A percentile compares a stretch with the other conserved stretches of the same genome.
Conservation (phyloP, 2,888 invertebrate genomes). For the Terebella lapidaria region DNA sequence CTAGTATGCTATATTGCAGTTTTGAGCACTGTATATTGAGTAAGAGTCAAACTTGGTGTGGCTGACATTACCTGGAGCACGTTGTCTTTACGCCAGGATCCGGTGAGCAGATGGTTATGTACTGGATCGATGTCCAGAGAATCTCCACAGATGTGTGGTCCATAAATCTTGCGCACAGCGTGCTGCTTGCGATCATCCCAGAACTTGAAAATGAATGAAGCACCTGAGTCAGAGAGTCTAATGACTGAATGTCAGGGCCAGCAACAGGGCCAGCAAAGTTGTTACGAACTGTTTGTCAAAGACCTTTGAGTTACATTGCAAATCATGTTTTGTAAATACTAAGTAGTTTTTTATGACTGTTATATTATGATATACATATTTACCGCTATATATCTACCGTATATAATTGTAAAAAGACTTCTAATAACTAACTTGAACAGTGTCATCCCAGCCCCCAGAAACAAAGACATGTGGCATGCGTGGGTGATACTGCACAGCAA, state of each 20-base stretch:
- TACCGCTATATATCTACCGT: too few species aligned
- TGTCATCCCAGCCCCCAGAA: conserved; percentile 54
- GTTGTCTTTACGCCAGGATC: conserved; percentile 50
- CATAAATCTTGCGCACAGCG: conserved; percentile 39
- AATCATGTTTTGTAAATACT: too few species aligned
- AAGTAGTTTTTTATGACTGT: too few species aligned
- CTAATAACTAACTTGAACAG: conserved; percentile 33
- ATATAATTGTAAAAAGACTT: too few species aligned
- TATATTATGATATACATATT: too few species aligned
- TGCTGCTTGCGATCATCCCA: not conserved
- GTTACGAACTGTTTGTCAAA: too few species aligned
- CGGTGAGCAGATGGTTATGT: conserved; percentile 52
- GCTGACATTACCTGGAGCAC: conserved; percentile 49
- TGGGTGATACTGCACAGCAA: conserved; percentile 49
- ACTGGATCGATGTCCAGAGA: conserved; percentile 50
- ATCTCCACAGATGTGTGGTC: conserved; percentile 53
- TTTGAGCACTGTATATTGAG: too few species aligned
- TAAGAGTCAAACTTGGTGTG: too few species aligned
- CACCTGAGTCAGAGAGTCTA: not conserved
- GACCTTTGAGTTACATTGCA: too few species aligned
- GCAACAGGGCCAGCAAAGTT: too few species aligned
- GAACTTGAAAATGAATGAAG: not conserved
- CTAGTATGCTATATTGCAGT: too few species aligned
- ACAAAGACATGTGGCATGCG: conserved; percentile 43
- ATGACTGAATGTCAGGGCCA: too few species aligned